Percentiles rank a stretch among this genome's conserved stretches.
Evolutionary conservation across 2,888 invertebrate genomes (phyloP).

Genomic region (Oscheius sp.): DNA sequence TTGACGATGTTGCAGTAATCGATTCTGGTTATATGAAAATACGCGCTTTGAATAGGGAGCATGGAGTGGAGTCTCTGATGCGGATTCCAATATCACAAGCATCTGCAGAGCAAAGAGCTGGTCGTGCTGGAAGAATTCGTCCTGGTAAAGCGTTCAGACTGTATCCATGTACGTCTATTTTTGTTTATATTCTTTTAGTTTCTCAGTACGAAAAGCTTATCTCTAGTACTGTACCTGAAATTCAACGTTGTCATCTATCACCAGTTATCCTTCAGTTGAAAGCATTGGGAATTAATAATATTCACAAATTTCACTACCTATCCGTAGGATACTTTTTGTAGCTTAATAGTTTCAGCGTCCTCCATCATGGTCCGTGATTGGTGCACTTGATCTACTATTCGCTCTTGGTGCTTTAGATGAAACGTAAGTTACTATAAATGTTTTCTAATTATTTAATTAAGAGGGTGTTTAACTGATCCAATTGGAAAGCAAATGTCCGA

Average conservation of each 20-base stretch:
- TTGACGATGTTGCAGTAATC: too few species aligned
- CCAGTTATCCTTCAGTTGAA: constrained; percentile 87
- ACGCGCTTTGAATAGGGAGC: constrained; percentile 85
- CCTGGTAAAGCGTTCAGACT: constrained; percentile 83
- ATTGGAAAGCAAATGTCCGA: constrained; percentile 88
- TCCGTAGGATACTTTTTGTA: constrained; percentile 34
- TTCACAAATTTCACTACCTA: constrained; percentile 89
- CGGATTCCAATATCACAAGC: constrained; percentile 74
- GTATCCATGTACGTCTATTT: constrained; percentile 67
- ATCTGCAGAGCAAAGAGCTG: constrained; percentile 89
- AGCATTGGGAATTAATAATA: constrained; percentile 90
- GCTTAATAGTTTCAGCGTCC: constrained; percentile 76
- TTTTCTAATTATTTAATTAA: constrained; percentile 9
- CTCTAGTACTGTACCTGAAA: constrained; percentile 85
- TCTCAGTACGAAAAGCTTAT: constrained; percentile 80
- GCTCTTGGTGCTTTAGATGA: constrained; percentile 84
- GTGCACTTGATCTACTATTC: constrained; percentile 86
- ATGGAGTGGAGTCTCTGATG: constrained; percentile 77
- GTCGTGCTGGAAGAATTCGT: constrained; percentile 86
- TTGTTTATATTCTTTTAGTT: constrained; percentile 73
- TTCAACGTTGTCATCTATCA: constrained; percentile 87
- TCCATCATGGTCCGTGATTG: constrained; percentile 85
- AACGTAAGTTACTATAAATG: constrained; percentile 55
- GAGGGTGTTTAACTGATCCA: constrained; percentile 81
- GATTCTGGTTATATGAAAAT: constrained; percentile 96